phyloP scores from a whole-genome alignment of 1,140 invertebrate species.

The Conus betulinus region DNA sequence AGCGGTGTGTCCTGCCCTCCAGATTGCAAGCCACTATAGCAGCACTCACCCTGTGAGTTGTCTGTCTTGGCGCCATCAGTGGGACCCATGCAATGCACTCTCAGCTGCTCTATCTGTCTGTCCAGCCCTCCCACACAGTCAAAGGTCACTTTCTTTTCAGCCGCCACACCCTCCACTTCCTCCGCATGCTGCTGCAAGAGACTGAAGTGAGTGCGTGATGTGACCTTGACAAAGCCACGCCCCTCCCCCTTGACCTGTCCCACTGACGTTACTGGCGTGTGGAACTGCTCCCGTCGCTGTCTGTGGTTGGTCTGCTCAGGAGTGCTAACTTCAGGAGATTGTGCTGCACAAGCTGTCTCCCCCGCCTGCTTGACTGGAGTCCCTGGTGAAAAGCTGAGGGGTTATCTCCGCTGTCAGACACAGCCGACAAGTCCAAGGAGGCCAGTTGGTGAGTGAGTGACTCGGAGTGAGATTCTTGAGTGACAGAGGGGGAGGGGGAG shows the following conservation, averaged over 20 bases:
- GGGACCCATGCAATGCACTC: conserved; percentile 57
- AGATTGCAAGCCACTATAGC: no score
- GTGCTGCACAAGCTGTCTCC: neutral
- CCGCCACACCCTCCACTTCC: neutral
- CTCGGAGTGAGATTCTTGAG: neutral
- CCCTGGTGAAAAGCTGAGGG: neutral
- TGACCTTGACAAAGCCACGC: conserved; percentile 50
- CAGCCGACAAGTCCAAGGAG: neutral
- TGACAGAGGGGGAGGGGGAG: neutral
- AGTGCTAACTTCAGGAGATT: neutral
- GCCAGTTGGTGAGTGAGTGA: neutral
- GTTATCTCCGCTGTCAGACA: neutral
- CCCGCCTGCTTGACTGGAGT: neutral
- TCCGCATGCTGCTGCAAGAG: neutral
- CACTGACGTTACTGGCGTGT: neutral
- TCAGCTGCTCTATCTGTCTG: conserved; percentile 59
- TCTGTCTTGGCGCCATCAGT: neutral
- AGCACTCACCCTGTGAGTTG: neutral
- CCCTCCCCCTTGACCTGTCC: neutral
- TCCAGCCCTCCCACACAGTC: conserved; percentile 59
- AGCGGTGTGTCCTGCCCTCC: no score
- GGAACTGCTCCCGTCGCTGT: neutral
- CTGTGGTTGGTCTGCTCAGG: neutral
- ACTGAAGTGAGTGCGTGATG: conserved; percentile 44
- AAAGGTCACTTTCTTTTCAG: conserved; percentile 45